phyloP scores from a whole-genome alignment of 2,888 invertebrate species.

The Platycnemis pennipes region DNA sequence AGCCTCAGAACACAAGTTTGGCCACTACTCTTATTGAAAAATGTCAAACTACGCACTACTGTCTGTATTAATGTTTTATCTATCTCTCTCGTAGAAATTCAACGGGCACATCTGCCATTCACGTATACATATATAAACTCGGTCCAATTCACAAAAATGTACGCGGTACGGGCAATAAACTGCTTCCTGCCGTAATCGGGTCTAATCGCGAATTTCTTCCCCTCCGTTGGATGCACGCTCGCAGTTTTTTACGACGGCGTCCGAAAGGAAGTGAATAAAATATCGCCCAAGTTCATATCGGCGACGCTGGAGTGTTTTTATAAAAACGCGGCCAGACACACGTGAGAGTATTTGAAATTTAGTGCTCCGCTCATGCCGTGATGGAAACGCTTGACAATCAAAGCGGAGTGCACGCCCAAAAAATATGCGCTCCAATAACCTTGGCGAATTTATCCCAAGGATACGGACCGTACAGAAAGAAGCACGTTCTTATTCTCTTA shows the following conservation, averaged over 20 bases:
- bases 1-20: too few species aligned
- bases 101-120: too few species aligned
- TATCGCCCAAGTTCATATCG: conserved; percentile 10
- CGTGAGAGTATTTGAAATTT: not conserved
- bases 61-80: too few species aligned
- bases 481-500: not conserved
- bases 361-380: not conserved
- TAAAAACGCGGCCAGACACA: not conserved
- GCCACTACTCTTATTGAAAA: too few species aligned
- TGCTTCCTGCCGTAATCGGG: conserved; percentile 8
- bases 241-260: not conserved
- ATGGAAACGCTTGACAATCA: not conserved
- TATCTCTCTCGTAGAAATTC: too few species aligned
- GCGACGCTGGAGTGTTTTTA: not conserved
- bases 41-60: too few species aligned
- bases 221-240: not conserved
- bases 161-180: conserved; percentile 8
- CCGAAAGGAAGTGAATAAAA: not conserved
- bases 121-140: too few species aligned
- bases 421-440: not conserved
- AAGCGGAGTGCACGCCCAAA: not conserved
- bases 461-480: not conserved
- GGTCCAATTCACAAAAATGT: not conserved
- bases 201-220: not conserved
- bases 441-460: not conserved